A percentile compares a stretch with the other conserved stretches of the same genome.
Conservation (phyloP, 35 echinoderm and acorn worm species). For the Anneissia japonica region DNA sequence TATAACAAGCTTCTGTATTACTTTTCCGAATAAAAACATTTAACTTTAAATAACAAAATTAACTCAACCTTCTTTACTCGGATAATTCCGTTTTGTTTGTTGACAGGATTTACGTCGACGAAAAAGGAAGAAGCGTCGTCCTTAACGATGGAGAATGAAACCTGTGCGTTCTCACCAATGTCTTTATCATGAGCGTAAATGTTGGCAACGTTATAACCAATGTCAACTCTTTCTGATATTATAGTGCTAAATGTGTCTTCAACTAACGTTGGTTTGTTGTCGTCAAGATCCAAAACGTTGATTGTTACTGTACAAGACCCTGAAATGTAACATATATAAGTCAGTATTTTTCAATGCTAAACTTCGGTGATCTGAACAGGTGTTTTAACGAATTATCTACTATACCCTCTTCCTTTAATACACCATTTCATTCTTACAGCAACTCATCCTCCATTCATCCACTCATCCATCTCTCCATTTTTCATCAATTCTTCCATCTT, state of each 20-base stretch:
- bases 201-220: background rate
- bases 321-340: background rate
- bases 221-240: background rate
- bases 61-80: background rate
- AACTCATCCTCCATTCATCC: too few relatives aligned
- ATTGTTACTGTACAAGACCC: background rate
- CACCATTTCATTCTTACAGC: too few relatives aligned
- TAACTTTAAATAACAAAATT: too few relatives aligned
- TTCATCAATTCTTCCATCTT: too few relatives aligned
- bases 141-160: background rate
- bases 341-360: too few relatives aligned
- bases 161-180: background rate
- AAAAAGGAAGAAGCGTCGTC: background rate
- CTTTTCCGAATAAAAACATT: too few relatives aligned
- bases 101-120: background rate
- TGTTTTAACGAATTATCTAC: too few relatives aligned
- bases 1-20: too few relatives aligned
- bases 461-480: too few relatives aligned
- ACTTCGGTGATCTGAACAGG: too few relatives aligned
- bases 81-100: background rate
- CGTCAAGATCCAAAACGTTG: background rate
- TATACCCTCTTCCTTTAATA: too few relatives aligned
- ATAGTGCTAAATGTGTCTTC: background rate
- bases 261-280: background rate
- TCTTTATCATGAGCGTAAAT: background rate